Evolutionary conservation across 64 coral and sea anemone species (phyloP).

Genomic region (Anthopleura sola): DNA sequence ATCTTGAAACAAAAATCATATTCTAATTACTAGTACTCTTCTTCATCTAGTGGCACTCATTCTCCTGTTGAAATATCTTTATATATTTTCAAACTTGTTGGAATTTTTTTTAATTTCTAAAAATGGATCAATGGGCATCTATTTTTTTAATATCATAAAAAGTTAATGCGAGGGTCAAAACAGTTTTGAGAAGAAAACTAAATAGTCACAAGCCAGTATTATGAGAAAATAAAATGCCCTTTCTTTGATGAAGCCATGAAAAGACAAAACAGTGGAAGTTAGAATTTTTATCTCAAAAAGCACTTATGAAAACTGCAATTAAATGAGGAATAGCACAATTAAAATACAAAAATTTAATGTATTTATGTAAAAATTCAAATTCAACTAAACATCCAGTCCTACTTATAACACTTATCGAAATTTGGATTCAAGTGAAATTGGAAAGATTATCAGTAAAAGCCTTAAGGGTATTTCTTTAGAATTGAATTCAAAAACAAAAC

Average conservation of each 20-base stretch:
- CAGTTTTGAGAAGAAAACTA: not conserved
- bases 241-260: not conserved
- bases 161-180: no score
- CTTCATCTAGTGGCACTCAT: no score
- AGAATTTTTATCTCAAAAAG: not conserved
- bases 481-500: no score
- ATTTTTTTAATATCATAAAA: no score
- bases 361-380: not conserved
- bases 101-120: no score
- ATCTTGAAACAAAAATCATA: not conserved
- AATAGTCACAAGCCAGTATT: not conserved
- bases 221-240: not conserved
- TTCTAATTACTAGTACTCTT: not conserved
- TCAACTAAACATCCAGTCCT: no score
- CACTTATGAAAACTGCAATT: not conserved
- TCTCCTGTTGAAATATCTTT: no score
- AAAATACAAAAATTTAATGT: not conserved
- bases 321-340: not conserved
- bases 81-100: no score
- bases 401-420: not conserved
- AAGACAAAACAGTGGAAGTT: not conserved
- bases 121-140: no score
- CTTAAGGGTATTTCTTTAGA: not conserved
- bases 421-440: not conserved
- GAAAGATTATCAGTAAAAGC: not conserved